phyloP scores from a whole-genome alignment of 2,113 vertebrate genomes.

The Leucoraja erinaceus region DNA sequence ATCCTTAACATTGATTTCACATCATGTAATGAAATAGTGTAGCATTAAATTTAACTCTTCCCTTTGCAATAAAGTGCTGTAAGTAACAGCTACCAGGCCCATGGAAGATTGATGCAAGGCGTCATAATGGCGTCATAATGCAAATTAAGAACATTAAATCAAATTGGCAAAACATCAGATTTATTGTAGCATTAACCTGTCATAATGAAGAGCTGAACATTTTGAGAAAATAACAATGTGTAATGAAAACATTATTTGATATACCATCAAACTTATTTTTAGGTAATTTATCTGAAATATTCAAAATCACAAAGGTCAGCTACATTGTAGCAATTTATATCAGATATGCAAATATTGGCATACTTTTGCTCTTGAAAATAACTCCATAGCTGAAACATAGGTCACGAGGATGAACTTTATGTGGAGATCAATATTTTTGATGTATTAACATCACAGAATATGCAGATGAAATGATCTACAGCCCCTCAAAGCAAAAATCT shows the following conservation, averaged over 20 bases:
- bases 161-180: not conserved
- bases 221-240: not conserved
- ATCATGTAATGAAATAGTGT: not conserved
- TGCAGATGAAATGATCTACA: too few species aligned
- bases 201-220: not conserved
- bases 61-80: not conserved
- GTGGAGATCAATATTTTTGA: not conserved
- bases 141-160: not conserved
- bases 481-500: too few species aligned
- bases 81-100: not conserved
- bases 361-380: not conserved
- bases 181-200: not conserved
- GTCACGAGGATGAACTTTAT: not conserved
- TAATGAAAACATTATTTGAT: not conserved
- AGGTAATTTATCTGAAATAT: not conserved
- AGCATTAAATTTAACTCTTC: constrained; percentile 1
- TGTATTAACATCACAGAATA: too few species aligned
- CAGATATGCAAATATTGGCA: not conserved
- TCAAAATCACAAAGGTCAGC: not conserved
- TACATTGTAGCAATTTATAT: not conserved
- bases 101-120: not conserved
- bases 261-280: not conserved
- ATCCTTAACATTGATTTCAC: not conserved
- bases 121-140: not conserved
- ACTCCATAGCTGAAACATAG: not conserved